Conservation (phyloP, 2,888 invertebrate species). For the Scaptomyza reducta region DNA sequence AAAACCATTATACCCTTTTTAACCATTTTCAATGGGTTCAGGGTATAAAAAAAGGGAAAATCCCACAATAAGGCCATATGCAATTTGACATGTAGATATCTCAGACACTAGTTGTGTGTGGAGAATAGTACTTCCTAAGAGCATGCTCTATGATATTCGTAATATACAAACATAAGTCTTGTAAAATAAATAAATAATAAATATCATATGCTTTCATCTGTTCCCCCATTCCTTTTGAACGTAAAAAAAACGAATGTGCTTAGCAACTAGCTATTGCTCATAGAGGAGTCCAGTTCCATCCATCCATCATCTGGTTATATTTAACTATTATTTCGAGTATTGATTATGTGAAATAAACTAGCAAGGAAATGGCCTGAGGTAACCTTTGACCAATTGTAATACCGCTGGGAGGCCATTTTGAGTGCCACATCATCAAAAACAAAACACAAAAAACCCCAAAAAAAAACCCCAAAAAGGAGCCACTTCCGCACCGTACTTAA, state of each 20-base stretch:
- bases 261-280: background rate
- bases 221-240: no score
- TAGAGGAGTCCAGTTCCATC: slow-evolving; percentile 5
- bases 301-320: slow-evolving; percentile 19
- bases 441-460: background rate
- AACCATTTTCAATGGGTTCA: no score
- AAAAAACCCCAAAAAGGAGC: slow-evolving; percentile 8
- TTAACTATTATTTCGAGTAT: slow-evolving; percentile 13
- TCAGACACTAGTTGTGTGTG: no score
- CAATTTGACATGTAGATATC: no score
- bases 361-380: slow-evolving; percentile 10
- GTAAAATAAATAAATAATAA: no score
- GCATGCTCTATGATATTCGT: no score
- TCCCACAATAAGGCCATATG: no score
- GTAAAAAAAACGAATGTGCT: background rate
- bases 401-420: slow-evolving; percentile 21
- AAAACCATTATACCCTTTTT: no score
- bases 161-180: no score
- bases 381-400: slow-evolving; percentile 37
- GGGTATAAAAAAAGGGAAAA: no score
- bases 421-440: slow-evolving; percentile 21
- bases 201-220: no score
- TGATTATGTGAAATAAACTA: slow-evolving; percentile 28
- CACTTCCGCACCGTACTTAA: slow-evolving; percentile 47
- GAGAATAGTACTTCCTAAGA: no score